Conservation (phyloP, 2,797 vertebrate genomes). For the Miichthys miiuy region DNA sequence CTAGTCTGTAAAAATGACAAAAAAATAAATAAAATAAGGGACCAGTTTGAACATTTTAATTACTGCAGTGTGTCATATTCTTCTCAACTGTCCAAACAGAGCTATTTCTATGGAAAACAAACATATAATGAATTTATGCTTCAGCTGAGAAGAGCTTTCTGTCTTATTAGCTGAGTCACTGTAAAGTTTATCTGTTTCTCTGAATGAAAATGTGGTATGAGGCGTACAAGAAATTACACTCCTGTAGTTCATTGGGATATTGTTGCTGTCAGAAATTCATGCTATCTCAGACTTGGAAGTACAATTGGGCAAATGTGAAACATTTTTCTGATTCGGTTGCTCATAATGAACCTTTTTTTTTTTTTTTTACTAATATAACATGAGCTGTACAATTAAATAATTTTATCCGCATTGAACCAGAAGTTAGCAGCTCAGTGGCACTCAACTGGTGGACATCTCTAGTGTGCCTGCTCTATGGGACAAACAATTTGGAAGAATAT, state of each 20-base stretch:
- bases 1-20: background rate
- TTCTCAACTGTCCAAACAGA: background rate
- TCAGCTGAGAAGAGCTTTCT: background rate
- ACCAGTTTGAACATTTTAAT: conserved; percentile 7
- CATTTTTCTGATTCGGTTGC: background rate
- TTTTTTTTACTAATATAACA: background rate
- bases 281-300: no score
- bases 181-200: background rate
- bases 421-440: no score
- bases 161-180: background rate
- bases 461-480: no score
- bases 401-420: no score
- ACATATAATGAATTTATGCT: background rate
- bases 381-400: background rate
- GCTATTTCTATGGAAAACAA: background rate
- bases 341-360: background rate
- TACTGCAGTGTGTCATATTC: background rate
- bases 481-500: no score
- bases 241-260: no score
- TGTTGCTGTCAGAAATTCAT: no score
- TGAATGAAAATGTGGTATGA: background rate
- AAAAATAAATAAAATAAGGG: background rate
- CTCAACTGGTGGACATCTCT: no score
- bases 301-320: background rate
- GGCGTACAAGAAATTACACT: no score